phyloP scores from a whole-genome alignment of 2,797 vertebrate genomes.

The Urocyon cinereoargenteus region DNA sequence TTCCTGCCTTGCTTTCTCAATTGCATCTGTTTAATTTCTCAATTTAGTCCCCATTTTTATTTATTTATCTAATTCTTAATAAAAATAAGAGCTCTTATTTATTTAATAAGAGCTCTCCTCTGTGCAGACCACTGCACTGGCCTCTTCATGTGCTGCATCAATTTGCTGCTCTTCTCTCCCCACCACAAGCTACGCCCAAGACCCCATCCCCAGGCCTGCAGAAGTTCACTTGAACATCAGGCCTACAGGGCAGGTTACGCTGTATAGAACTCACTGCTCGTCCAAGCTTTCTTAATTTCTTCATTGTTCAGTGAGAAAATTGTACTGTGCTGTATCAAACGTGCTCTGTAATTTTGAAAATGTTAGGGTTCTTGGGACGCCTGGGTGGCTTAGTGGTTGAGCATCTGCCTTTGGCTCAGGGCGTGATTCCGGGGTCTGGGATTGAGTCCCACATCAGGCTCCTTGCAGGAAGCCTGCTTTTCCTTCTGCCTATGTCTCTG shows the following conservation, averaged over 20 bases:
- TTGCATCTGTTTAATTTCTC: background rate
- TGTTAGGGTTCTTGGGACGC: background rate
- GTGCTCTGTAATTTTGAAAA: background rate
- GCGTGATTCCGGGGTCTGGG: background rate
- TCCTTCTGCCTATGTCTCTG: background rate
- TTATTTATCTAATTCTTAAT: background rate
- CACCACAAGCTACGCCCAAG: background rate
- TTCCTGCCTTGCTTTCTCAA: background rate
- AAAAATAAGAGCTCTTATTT: background rate
- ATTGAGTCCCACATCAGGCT: accelerated
- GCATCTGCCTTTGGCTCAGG: background rate
- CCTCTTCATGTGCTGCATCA: background rate
- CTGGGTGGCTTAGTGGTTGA: background rate
- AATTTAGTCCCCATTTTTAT: background rate
- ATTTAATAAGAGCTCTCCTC: background rate
- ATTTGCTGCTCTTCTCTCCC: background rate
- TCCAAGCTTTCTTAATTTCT: background rate
- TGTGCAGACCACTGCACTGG: accelerated
- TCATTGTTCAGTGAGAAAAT: background rate
- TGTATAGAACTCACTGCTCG: background rate
- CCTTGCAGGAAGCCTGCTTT: background rate
- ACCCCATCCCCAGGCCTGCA: too few species aligned
- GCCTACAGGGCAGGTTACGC: accelerated
- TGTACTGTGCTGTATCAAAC: background rate
- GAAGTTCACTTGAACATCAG: background rate